These are phyloP conservation scores for Hyphantria cunea DNA, from an alignment of 1,140 invertebrate species.

Conservation along the genomic window DNA sequence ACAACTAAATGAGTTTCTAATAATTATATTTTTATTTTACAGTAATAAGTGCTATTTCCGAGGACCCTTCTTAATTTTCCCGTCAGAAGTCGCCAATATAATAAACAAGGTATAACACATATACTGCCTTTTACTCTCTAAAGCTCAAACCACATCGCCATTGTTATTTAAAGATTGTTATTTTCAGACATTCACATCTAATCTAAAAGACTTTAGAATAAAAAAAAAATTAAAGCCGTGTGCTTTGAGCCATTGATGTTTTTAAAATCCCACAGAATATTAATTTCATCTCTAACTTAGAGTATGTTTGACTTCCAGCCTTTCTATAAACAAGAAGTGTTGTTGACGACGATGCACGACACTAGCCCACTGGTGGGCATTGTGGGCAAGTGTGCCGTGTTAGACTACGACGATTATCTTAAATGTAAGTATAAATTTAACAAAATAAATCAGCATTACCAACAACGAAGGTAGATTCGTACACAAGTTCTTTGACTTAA, in stretches of 20 bases:
- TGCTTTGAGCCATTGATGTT: no score
- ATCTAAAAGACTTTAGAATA: not conserved
- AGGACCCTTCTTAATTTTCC: conserved; percentile 95
- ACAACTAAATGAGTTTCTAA: no score
- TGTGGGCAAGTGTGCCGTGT: conserved; percentile 94
- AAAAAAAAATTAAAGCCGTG: not conserved
- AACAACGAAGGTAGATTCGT: no score
- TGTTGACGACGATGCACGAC: conserved; percentile 95
- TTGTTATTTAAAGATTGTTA: no score
- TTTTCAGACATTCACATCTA: no score
- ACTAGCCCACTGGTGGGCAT: conserved; percentile 95
- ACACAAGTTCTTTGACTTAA: no score
- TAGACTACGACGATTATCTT: conserved; percentile 95
- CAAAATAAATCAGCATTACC: not conserved
- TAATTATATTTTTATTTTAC: conserved; percentile 49
- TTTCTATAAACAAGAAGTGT: conserved; percentile 98
- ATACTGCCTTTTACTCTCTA: not conserved
- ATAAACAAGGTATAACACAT: conserved; percentile 78
- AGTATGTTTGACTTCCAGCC: conserved; percentile 74
- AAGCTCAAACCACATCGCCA: no score
- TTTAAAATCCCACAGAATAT: not conserved
- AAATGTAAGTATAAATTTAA: conserved; percentile 85
- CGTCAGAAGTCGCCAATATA: conserved; percentile 91
- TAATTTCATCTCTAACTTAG: conserved; percentile 22
- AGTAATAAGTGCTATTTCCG: conserved; percentile 95